Conservation (phyloP, 2,113 vertebrate genomes). For the Laticauda laticaudata region DNA sequence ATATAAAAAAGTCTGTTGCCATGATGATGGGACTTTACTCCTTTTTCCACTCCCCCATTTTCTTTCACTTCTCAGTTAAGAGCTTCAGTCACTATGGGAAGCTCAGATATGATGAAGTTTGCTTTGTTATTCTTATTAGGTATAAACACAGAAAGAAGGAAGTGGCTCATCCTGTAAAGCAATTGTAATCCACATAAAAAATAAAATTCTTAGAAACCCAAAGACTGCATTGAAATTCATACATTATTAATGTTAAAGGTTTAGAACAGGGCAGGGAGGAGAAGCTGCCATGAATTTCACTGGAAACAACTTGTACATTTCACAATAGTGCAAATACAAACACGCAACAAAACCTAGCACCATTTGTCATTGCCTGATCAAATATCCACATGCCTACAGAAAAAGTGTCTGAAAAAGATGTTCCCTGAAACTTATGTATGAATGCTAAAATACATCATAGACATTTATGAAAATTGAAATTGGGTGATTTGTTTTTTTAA, state of each 20-base stretch:
- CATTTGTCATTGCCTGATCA: neutral
- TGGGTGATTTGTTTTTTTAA: neutral
- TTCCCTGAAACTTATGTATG: neutral
- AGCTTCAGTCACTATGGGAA: neutral
- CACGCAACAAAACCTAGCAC: neutral
- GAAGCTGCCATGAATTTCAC: neutral
- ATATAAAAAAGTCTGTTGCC: neutral
- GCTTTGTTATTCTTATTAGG: neutral
- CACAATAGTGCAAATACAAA: neutral
- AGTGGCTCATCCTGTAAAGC: neutral
- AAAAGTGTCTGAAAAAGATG: neutral
- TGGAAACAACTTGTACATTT: neutral
- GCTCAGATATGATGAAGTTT: neutral
- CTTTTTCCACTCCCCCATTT: neutral
- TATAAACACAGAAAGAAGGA: neutral
- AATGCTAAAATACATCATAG: neutral
- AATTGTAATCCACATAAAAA: neutral
- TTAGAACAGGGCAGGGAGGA: neutral
- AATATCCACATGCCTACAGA: neutral
- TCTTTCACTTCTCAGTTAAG: neutral
- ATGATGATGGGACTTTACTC: neutral
- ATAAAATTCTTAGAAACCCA: neutral
- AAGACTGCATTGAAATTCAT: neutral
- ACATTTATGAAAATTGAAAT: neutral
- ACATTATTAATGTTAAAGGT: neutral